phyloP scores from a whole-genome alignment of 2,888 invertebrate genomes.

The Mesodorylaimus sp. region DNA sequence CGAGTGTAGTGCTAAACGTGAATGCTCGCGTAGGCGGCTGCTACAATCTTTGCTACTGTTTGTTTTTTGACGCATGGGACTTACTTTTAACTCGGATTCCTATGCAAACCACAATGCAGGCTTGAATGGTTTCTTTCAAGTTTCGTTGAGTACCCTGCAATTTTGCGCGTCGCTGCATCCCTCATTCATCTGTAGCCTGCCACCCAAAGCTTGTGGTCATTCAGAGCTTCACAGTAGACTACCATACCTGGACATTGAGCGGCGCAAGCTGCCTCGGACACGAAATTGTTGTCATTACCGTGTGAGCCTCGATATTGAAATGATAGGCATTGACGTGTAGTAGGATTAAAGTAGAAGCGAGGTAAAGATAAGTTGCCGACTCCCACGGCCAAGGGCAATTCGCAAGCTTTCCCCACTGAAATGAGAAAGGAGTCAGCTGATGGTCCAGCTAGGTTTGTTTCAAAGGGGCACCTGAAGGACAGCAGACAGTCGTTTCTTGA shows the following conservation, averaged over 20 bases:
- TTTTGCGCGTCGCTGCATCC: too few species aligned
- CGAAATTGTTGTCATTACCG: constrained; percentile 21
- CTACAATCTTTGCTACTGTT: too few species aligned
- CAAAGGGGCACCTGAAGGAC: constrained; percentile 13
- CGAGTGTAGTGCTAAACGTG: too few species aligned
- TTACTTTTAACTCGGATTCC: too few species aligned
- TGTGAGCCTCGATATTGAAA: constrained; percentile 19
- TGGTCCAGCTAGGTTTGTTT: not conserved
- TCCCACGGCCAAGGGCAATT: not conserved
- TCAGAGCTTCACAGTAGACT: not conserved
- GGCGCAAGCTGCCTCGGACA: constrained; percentile 14
- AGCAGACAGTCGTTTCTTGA: constrained; percentile 14
- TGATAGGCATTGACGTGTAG: constrained; percentile 16
- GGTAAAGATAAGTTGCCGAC: constrained; percentile 10
- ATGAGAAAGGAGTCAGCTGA: not conserved
- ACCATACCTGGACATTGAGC: constrained; percentile 17
- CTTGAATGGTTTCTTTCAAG: too few species aligned
- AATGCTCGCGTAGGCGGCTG: too few species aligned
- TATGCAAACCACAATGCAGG: too few species aligned
- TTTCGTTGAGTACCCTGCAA: too few species aligned
- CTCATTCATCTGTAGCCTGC: too few species aligned
- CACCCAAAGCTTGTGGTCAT: too few species aligned
- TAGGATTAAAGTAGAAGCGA: constrained; percentile 17
- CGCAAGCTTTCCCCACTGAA: constrained; percentile 12
- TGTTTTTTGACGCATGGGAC: too few species aligned